phyloP scores from a whole-genome alignment of 2,113 vertebrate species.

The Martes martes region DNA sequence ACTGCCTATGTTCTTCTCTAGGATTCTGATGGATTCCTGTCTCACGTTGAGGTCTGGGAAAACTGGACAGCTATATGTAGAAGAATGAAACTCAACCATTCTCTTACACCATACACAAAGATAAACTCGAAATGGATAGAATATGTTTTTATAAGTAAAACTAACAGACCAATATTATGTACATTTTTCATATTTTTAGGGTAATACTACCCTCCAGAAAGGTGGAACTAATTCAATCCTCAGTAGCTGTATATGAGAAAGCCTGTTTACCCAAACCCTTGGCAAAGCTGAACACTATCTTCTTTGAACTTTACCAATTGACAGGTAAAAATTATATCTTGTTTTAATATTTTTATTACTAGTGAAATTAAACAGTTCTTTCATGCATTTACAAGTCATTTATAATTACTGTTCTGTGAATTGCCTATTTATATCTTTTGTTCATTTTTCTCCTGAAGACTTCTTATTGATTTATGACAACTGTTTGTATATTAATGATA shows the following conservation, averaged over 20 bases:
- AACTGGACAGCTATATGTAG: too few species aligned
- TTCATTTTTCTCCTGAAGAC: constrained; percentile 1
- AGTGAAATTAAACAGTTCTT: constrained; percentile 41
- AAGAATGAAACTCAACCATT: too few species aligned
- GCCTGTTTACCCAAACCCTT: not conserved
- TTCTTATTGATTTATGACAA: constrained; percentile 41
- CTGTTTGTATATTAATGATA: constrained; percentile 1
- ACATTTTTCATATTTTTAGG: not conserved
- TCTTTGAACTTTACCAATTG: constrained; percentile 6
- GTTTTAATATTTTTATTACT: constrained; percentile 33
- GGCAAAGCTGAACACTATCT: not conserved
- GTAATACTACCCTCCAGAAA: not conserved
- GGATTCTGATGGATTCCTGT: too few species aligned
- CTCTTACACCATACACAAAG: too few species aligned
- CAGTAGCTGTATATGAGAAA: not conserved
- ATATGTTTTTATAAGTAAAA: not conserved
- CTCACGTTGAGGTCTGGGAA: too few species aligned
- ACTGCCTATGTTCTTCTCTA: too few species aligned
- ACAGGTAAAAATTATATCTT: constrained; percentile 18
- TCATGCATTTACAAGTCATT: not conserved
- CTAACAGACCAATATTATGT: not conserved
- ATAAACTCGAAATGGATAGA: not conserved
- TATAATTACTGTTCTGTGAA: constrained; percentile 15
- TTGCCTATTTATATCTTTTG: not conserved
- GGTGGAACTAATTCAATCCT: not conserved